These are phyloP conservation scores for Tricholauxania praeusta DNA, from an alignment of 2,888 invertebrate genomes.

Conservation along the genomic window DNA sequence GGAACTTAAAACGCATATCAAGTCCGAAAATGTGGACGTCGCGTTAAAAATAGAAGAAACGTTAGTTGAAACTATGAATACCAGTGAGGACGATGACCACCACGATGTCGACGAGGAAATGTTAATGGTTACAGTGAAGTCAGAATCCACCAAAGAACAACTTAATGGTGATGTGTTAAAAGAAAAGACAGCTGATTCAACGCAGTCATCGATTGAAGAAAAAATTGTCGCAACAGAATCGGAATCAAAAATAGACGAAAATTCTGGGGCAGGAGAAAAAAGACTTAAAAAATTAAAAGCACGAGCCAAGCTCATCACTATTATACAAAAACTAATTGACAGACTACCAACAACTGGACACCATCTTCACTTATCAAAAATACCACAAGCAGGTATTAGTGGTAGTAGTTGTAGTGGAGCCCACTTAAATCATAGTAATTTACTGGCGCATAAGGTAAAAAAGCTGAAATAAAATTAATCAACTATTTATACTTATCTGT, in stretches of 20 bases:
- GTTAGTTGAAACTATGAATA: constrained; percentile 58
- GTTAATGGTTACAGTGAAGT: constrained; percentile 42
- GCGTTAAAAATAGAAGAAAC: neutral
- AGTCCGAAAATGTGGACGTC: constrained; percentile 15
- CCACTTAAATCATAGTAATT: constrained; percentile 53
- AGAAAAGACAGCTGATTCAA: constrained; percentile 26
- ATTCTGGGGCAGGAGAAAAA: constrained; percentile 54
- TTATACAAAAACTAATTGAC: constrained; percentile 66
- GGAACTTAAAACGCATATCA: neutral
- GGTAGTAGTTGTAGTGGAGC: constrained; percentile 50
- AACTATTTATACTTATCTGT: too few species aligned
- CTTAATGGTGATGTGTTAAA: constrained; percentile 39
- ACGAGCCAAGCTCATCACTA: constrained; percentile 65
- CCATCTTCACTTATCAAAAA: constrained; percentile 57
- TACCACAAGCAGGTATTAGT: constrained; percentile 47
- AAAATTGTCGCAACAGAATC: neutral
- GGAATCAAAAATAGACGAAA: constrained; percentile 34
- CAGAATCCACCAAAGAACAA: constrained; percentile 27
- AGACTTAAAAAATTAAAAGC: constrained; percentile 63
- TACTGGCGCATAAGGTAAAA: constrained; percentile 54
- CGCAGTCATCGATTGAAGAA: neutral
- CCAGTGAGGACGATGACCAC: constrained; percentile 56
- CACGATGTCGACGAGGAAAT: constrained; percentile 35
- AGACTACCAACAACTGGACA: constrained; percentile 59
- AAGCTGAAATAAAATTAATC: neutral